Evolutionary conservation across 2,113 vertebrate genomes (phyloP).

Genomic region (Puntigrus tetrazona): DNA sequence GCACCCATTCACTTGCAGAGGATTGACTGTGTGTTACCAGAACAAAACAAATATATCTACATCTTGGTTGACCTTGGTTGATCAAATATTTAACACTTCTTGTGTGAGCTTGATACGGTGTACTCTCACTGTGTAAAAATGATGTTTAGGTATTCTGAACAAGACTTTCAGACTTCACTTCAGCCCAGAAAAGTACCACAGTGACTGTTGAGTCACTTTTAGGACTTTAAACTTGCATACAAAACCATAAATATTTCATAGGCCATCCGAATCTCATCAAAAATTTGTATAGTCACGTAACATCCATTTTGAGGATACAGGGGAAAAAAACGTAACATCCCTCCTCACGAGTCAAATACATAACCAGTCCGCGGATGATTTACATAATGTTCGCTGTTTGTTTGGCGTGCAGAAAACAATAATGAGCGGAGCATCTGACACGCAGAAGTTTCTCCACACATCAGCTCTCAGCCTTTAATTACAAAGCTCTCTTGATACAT

Average conservation of each 20-base stretch:
- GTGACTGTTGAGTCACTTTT: neutral
- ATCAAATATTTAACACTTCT: neutral
- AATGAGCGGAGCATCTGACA: neutral
- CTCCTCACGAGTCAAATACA: neutral
- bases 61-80: neutral
- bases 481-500: neutral
- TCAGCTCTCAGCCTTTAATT: conserved; percentile 2
- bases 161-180: neutral
- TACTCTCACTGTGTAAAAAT: neutral
- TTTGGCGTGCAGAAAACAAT: neutral
- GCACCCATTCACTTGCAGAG: neutral
- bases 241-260: neutral
- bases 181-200: neutral
- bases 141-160: neutral
- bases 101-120: neutral
- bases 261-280: conserved; percentile 5
- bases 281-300: conserved; percentile 11
- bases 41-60: neutral
- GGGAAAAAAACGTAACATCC: neutral
- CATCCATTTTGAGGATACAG: neutral
- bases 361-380: neutral
- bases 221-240: conserved; percentile 7
- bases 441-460: neutral
- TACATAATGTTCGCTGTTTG: conserved; percentile 7
- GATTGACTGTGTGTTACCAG: no score